Percentiles rank a stretch among this genome's conserved stretches.
Conservation (phyloP, 1,140 invertebrate species). For the Pristionchus pacificus region DNA sequence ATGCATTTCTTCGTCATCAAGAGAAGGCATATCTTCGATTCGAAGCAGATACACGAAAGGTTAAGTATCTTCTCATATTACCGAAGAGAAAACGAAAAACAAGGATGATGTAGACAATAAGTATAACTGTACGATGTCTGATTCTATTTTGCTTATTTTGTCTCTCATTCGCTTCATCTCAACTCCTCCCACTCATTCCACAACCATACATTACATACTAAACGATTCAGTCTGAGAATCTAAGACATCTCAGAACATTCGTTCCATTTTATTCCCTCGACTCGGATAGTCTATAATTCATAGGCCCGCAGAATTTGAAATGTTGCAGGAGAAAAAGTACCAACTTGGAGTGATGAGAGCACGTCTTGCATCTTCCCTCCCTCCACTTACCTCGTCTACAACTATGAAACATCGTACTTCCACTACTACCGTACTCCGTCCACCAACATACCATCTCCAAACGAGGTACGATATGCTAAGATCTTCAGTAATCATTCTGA, state of each 20-base stretch:
- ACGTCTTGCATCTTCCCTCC: not conserved
- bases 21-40: not conserved
- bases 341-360: not conserved
- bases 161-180: no score
- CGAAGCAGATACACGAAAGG: not conserved
- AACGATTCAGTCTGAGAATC: no score
- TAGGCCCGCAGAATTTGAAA: no score
- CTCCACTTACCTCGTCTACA: no score
- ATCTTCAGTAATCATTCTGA: not conserved
- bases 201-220: no score
- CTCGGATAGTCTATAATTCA: no score
- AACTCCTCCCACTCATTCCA: no score
- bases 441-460: not conserved
- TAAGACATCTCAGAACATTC: no score
- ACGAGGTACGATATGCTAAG: not conserved
- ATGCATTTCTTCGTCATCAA: not conserved
- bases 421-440: not conserved
- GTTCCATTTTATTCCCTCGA: no score
- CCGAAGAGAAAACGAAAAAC: not conserved
- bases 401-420: not conserved
- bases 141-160: no score
- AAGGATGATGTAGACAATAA: no score
- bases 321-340: not conserved
- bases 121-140: no score
- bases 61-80: not conserved